A percentile compares a stretch with the other conserved stretches of the same genome.
These are phyloP conservation scores for Anhinga rufa DNA, from an alignment of 2,113 vertebrate genomes.

Conservation along the genomic window DNA sequence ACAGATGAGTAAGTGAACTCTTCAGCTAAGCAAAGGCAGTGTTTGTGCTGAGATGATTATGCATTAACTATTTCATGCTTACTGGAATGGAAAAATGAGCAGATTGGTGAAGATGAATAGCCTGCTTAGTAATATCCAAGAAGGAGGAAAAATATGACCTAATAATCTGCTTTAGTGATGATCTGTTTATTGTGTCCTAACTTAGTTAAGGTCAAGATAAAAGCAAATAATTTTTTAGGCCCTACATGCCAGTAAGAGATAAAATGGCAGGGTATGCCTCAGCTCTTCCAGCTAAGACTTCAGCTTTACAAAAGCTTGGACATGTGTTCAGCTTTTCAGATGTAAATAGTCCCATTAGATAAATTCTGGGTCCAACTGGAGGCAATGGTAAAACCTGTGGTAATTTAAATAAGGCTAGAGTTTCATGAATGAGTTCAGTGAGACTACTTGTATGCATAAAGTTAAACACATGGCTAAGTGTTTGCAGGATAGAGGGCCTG, in stretches of 20 bases:
- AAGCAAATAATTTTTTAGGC: not conserved
- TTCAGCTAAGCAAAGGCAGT: not conserved
- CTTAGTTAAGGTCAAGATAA: not conserved
- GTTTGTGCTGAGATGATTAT: not conserved
- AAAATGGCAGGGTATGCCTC: not conserved
- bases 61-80: not conserved
- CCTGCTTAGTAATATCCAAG: not conserved
- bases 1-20: not conserved
- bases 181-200: not conserved
- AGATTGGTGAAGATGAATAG: not conserved
- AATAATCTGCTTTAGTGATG: not conserved
- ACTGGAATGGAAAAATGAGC: not conserved
- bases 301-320: not conserved
- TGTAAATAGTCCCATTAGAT: slow-evolving; percentile 49
- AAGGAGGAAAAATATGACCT: not conserved
- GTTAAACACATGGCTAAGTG: slow-evolving; percentile 9
- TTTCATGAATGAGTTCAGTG: slow-evolving; percentile 44
- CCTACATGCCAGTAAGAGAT: not conserved
- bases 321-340: slow-evolving; percentile 27
- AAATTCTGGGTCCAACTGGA: not conserved
- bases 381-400: not conserved
- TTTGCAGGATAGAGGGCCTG: not conserved
- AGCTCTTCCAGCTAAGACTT: not conserved
- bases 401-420: not conserved
- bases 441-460: not conserved